Evolutionary conservation across 1,140 invertebrate species (phyloP), one percentile per base, ranked within the genome.

Genomic region (Cepaea nemoralis): DNA sequence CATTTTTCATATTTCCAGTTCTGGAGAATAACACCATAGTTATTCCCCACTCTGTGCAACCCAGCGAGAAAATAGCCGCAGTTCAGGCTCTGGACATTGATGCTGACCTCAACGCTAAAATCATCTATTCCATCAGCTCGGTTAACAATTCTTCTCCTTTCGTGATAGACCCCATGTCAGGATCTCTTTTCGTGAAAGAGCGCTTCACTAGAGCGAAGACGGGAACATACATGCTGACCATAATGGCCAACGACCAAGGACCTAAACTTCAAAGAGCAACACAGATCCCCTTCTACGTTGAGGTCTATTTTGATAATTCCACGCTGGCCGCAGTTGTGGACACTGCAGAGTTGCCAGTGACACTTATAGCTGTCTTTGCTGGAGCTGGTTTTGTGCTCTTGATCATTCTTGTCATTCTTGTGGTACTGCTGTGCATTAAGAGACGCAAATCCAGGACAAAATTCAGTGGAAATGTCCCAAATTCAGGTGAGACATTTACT

Each of bases 51-150:
- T 98, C 98, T 91, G 95, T 97, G 88, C 94, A 96, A 27, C 91
- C 95, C 31, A 96, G 96, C 22, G 96, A 94, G 0, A 39, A 71
- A 0, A 82, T 89, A 27, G 63, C 84, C 1, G 73, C 76, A 63
- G 78, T 87, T 5, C n/a, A 63, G 16, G 85, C 89, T 22, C 42
- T 45, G 24, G 87, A 90, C 67, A 31, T 50, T 6, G 88, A 90
- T 71, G 50, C 37, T 0, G 88, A 85, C 22, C 96, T 96, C 24
- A 98, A 99, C 90, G 96, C 96, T 0, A 88, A 95, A 37, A 96
- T 99, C 0, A 97, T 96, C 0, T 99, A 98, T 89, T 96, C 97
- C 90, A 91, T 98, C n/a, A 94, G 96, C 0, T 95, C 94, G 39
- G 95, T 95, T 33, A 86, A 90, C 31, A 94, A 95, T 82, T 93